Conservation (phyloP, 2,113 vertebrate genomes). For the Salvelinus namaycush region DNA sequence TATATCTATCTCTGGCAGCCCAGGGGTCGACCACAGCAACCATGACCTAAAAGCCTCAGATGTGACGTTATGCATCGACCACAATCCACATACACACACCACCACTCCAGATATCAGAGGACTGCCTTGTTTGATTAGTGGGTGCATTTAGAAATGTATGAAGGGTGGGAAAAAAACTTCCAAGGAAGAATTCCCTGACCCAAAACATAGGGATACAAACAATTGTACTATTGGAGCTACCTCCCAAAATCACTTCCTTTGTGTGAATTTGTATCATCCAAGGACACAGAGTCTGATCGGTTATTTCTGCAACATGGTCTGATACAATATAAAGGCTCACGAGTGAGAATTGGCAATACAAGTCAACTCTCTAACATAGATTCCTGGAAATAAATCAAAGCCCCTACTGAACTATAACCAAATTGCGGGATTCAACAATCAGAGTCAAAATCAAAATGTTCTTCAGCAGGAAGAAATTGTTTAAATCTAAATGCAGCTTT, state of each 20-base stretch:
- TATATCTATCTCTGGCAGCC: background rate
- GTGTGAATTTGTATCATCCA: slow-evolving; percentile 79
- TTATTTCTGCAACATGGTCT: no score
- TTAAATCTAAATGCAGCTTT: no score
- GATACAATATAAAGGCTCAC: no score
- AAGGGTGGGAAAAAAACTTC: no score
- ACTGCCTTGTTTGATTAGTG: background rate
- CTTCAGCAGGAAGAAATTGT: no score
- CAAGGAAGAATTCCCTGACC: background rate
- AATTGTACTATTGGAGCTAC: slow-evolving; percentile 79
- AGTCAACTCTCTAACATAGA: no score
- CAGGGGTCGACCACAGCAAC: background rate
- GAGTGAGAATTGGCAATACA: no score
- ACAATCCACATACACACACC: background rate
- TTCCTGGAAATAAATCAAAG: no score
- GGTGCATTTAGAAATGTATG: background rate
- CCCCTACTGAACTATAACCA: no score
- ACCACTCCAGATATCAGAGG: background rate
- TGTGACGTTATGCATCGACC: background rate
- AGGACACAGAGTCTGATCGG: slow-evolving; percentile 50
- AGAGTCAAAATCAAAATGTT: no score
- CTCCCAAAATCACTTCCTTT: slow-evolving; percentile 79
- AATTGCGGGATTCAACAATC: no score
- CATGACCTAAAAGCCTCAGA: background rate
- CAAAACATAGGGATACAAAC: slow-evolving; percentile 58